Conservation (phyloP, 2,797 vertebrate species). For the Gobionotothen gibberifrons region DNA sequence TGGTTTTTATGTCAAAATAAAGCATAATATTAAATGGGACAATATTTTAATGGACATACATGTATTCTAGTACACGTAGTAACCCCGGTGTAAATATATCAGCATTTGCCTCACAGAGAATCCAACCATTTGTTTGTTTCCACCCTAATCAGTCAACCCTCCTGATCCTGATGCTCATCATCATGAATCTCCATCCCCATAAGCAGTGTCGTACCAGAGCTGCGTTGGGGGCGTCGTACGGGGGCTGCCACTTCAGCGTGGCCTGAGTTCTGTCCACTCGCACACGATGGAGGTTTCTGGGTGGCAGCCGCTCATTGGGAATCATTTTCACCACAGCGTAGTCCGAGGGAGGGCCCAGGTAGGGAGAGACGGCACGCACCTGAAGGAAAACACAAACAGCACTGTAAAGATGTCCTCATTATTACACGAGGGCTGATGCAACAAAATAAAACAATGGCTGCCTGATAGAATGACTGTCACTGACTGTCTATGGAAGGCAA, state of each 20-base stretch:
- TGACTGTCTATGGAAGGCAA: too few species aligned
- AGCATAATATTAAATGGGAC: too few species aligned
- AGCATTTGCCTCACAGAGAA: too few species aligned
- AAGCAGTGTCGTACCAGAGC: constrained; percentile 84
- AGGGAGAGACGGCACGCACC: constrained; percentile 91
- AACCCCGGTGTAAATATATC: too few species aligned
- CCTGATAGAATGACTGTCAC: too few species aligned
- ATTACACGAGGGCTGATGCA: background rate
- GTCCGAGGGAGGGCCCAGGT: constrained; percentile 92
- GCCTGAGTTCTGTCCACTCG: constrained; percentile 87
- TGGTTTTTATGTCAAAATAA: too few species aligned
- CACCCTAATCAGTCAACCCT: too few species aligned
- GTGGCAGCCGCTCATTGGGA: constrained; percentile 93
- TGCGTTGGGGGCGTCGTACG: constrained; percentile 89
- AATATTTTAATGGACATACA: too few species aligned
- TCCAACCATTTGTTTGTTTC: too few species aligned
- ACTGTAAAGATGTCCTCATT: background rate
- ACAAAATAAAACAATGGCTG: too few species aligned
- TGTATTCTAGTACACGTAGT: too few species aligned
- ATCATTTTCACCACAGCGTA: constrained; percentile 94
- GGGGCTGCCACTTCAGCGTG: constrained; percentile 94
- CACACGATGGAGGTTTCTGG: constrained; percentile 93
- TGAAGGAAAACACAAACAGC: constrained; percentile 47
- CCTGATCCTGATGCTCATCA: too few species aligned
- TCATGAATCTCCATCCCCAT: background rate